Evolutionary conservation across 1,140 invertebrate species (phyloP).

Genomic region (Metopolophium dirhodum): DNA sequence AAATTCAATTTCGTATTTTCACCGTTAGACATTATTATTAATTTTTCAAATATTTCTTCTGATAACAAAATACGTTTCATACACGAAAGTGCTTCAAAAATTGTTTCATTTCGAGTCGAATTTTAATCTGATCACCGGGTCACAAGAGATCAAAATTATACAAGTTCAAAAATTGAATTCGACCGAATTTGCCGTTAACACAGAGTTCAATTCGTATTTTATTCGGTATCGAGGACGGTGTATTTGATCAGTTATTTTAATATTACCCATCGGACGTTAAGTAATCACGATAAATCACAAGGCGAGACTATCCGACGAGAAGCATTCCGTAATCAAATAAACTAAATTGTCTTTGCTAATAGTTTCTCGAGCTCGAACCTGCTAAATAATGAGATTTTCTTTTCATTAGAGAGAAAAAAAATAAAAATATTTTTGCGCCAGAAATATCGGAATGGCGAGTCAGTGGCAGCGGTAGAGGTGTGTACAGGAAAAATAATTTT

Average conservation of each 20-base stretch:
- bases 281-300: background rate
- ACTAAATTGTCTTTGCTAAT: slow-evolving; percentile 5
- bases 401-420: slow-evolving; percentile 1
- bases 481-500: slow-evolving; percentile 28
- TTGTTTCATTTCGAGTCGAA: background rate
- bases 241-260: background rate
- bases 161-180: background rate
- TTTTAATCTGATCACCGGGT: background rate
- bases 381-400: slow-evolving; percentile 28
- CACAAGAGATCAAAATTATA: background rate
- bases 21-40: too few species aligned
- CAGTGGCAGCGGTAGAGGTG: background rate
- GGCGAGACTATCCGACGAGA: background rate
- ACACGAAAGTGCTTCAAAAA: background rate
- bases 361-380: background rate
- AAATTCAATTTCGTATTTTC: background rate
- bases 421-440: background rate
- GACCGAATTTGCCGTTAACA: background rate
- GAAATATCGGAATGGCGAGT: background rate
- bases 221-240: background rate
- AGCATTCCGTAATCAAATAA: slow-evolving; percentile 28
- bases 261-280: background rate
- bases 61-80: background rate
- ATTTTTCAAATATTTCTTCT: too few species aligned
- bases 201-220: background rate